Base-by-base conservation (phyloP, 1,140 invertebrate genomes). In the Leptinotarsa undecemlineata region DNA sequence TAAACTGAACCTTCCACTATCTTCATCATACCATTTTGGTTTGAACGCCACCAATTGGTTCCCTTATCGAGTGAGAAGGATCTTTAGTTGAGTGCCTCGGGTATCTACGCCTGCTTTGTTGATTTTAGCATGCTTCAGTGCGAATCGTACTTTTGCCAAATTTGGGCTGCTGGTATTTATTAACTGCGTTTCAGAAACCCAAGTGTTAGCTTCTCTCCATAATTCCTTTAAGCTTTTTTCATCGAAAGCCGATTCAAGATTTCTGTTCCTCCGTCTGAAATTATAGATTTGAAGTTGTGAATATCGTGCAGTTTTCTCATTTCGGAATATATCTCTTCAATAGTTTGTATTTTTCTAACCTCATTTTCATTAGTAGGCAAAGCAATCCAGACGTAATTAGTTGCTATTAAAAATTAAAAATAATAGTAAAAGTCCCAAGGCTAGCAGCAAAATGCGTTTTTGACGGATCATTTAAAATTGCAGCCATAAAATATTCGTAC, bases 21-120 rank as follows among this genome's bases (percentile, higher is more conserved):
- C 81, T 92, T 87, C 74, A 8, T 88, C 83, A 85, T 96, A 98
- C 91, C 96, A 95, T 84, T 93, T 93, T 26, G 96, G 96, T 86
- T 98, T 98, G 81, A 98, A 98, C 61, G 95, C 88, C 21, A 92
- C 91, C 85, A 91, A 92, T 80, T 96, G 90, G 42, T 92, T 90
- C 21, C 92, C 91, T 86, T 94, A 88, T 61, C 98, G 86, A 19
- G 90, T 89, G 20, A 98, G 82, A 78, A 94, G 86, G 17, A 98
- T 84, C 86, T 98, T 98, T 23, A 98, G 86, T 86, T 98, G 96
- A 51, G 96, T 97, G 68, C 96, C 96, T 83, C 91, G 89, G 67
- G 83, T 89, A 83, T 90, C 91, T 85, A 93, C 92, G 84, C 93
- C 93, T 15, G 93, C 94, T 71, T 89, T 85, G 3, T 89, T 86